phyloP scores from a whole-genome alignment of 2,888 invertebrate genomes.

The Dryadula phaetusa region DNA sequence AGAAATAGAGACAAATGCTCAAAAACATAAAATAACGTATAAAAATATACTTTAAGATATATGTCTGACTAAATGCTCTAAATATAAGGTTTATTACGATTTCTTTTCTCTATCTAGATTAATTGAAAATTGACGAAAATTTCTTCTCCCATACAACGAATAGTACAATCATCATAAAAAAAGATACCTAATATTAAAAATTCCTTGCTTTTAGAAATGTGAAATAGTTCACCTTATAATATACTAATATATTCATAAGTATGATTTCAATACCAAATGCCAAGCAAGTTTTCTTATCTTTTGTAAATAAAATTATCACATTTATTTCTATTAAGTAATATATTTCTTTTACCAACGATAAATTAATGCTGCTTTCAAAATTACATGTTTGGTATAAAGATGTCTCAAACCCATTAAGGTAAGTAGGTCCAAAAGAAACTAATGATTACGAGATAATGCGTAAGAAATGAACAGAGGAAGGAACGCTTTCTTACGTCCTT shows the following conservation, averaged over 20 bases:
- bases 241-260: too few relatives aligned
- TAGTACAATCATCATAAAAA: too few relatives aligned
- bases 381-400: conserved; percentile 34
- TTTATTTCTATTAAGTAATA: conserved; percentile 21
- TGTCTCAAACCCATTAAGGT: conserved; percentile 40
- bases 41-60: too few relatives aligned
- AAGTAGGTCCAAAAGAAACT: conserved; percentile 56
- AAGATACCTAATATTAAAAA: too few relatives aligned
- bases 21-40: too few relatives aligned
- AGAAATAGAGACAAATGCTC: background rate
- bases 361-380: conserved; percentile 29
- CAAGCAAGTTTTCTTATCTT: background rate
- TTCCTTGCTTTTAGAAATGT: too few relatives aligned
- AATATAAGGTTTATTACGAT: too few relatives aligned
- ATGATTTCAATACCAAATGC: background rate
- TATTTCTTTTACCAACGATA: conserved; percentile 19
- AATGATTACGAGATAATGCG: conserved; percentile 81
- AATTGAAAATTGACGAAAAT: too few relatives aligned
- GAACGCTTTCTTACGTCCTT: conserved; percentile 75
- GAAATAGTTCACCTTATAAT: too few relatives aligned
- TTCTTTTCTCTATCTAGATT: too few relatives aligned
- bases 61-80: too few relatives aligned
- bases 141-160: too few relatives aligned
- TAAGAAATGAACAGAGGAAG: conserved; percentile 77
- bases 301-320: conserved; percentile 3